These are phyloP conservation scores for Diadumene lineata DNA, from an alignment of 92 coral and sea anemone species.

Conservation along the genomic window DNA sequence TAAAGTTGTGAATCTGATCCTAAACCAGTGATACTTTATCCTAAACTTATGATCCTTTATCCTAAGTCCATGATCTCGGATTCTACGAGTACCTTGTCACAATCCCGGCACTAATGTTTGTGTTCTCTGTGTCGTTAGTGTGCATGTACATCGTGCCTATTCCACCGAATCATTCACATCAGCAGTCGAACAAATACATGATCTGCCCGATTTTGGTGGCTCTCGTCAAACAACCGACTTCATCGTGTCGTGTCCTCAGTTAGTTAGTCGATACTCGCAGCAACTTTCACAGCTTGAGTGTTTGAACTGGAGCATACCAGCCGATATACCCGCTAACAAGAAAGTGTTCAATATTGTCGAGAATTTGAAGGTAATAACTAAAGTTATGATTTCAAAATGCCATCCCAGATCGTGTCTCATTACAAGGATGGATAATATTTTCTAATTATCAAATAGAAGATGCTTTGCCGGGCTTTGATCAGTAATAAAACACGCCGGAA, in stretches of 20 bases:
- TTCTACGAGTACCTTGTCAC: too few species aligned
- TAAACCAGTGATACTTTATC: too few species aligned
- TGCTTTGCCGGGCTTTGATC: too few species aligned
- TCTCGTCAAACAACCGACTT: constrained; percentile 64
- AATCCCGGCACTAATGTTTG: too few species aligned
- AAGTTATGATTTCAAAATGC: too few species aligned
- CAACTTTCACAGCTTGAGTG: constrained; percentile 89
- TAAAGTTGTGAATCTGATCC: too few species aligned
- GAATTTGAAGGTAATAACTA: constrained; percentile 83
- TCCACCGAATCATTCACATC: constrained; percentile 87
- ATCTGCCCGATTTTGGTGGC: constrained; percentile 71
- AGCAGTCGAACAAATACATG: constrained; percentile 78
- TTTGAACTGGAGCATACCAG: constrained; percentile 81
- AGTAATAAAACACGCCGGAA: too few species aligned
- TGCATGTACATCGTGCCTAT: constrained; percentile 30
- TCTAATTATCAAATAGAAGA: too few species aligned
- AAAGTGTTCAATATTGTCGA: constrained; percentile 74
- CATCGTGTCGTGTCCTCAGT: constrained; percentile 76
- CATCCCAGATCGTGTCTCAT: too few species aligned
- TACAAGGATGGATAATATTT: too few species aligned
- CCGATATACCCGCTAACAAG: constrained; percentile 58
- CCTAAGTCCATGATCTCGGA: too few species aligned
- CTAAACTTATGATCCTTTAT: too few species aligned
- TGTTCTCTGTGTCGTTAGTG: constrained; percentile 11
- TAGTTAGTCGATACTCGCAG: constrained; percentile 79